Evolutionary conservation across 2,113 vertebrate species (phyloP), one percentile per base, ranked within the genome.

Genomic region (Sinosuthora webbiana): DNA sequence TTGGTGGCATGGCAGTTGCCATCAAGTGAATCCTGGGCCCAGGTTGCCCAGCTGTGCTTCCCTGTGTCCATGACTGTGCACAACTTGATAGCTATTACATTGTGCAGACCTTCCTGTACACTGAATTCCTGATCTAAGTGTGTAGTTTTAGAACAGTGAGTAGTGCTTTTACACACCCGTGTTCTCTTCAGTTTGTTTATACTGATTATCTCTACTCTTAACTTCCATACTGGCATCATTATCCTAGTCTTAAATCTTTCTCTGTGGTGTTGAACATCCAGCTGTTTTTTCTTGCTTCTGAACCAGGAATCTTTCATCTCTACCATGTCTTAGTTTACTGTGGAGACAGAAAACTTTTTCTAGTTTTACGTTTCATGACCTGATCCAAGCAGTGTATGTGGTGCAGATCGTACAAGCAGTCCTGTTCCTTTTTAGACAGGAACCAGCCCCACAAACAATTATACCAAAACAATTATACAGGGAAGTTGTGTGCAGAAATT

Each of bases 1-100:
- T n/a, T n/a, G 53, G 8, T 59, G 19, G 13, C 11, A 23, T 25
- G 15, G 18, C 0, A 6, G 0, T 50, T 78, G 28, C 25, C 14
- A 1, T 37, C 12, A 33, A 10, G 19, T 50, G 55, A 59, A 23
- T 52, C 59, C 22, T 67, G 74, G 41, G 31, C 15, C 15, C 42
- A 37, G 39, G 16, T 16, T 31, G 52, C 27, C 21, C 2, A 11
- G 41, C 35, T 70, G 50, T 57, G 49, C 42, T 81, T 33, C 56
- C 25, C 45, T 62, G 16, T 52, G 68, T 27, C 67, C 10, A 3
- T 44, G 28, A 22, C 37, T 31, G 11, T 16, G 2, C 71, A 56
- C 41, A 15, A 3, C 39, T 70, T 50, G 25, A 28, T 41, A 0
- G 42, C 53, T 50, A 20, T 31, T 60, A 80, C 50, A 7, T 52